Percentiles rank a stretch among this genome's conserved stretches.
Conservation (phyloP, 2,888 invertebrate species). For the Hydrotaea diabolus region DNA sequence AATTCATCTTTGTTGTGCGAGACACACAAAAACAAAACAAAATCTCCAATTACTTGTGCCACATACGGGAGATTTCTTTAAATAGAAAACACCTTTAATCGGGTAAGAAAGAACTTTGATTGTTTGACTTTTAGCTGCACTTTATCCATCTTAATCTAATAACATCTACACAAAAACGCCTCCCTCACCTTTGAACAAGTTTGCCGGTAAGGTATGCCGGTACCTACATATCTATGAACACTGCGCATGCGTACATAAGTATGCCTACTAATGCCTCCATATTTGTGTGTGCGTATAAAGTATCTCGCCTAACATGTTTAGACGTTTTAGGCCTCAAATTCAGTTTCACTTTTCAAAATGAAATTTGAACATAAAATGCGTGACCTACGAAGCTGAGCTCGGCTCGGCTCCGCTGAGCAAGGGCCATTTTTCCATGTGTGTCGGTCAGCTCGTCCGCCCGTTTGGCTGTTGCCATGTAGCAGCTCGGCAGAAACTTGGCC, state of each 20-base stretch:
- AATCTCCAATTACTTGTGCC: neutral
- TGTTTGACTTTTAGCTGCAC: neutral
- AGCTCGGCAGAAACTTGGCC: neutral
- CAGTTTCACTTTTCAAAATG: slow-evolving; percentile 61
- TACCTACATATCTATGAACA: too few relatives aligned
- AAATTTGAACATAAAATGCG: slow-evolving; percentile 47
- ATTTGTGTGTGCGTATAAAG: neutral
- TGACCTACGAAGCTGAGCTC: slow-evolving; percentile 46
- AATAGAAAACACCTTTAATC: neutral
- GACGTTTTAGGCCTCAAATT: slow-evolving; percentile 3
- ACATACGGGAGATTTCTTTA: neutral
- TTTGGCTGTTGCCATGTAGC: neutral
- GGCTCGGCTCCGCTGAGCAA: slow-evolving; percentile 4
- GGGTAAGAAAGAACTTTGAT: neutral
- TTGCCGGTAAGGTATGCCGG: too few relatives aligned
- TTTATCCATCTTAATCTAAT: neutral
- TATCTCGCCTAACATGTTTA: neutral
- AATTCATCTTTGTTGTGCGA: neutral
- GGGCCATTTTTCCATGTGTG: slow-evolving; percentile 13
- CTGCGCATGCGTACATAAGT: too few relatives aligned
- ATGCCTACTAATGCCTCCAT: too few relatives aligned
- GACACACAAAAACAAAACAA: neutral
- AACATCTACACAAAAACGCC: neutral
- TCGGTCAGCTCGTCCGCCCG: neutral
- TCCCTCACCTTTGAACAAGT: neutral